phyloP scores from a whole-genome alignment of 92 coral and sea anemone species.

The Phenganax marumi region DNA sequence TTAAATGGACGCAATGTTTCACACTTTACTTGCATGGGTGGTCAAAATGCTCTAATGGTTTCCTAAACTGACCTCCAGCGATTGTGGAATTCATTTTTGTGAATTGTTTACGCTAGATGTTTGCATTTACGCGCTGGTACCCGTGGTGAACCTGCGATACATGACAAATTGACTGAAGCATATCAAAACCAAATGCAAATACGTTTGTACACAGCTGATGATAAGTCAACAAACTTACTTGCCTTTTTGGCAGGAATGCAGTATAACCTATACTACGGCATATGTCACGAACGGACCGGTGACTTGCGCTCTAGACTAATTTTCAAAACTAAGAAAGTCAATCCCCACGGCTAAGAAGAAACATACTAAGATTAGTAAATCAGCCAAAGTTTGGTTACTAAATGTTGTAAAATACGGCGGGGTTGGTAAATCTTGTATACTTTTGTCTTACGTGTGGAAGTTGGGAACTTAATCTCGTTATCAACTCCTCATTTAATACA shows the following conservation, averaged over 20 bases:
- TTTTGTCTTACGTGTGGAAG: no score
- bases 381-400: no score
- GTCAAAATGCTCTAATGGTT: neutral
- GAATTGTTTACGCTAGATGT: neutral
- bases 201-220: neutral
- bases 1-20: neutral
- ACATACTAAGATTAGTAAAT: no score
- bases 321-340: no score
- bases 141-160: neutral
- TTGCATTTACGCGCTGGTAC: neutral
- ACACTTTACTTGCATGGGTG: neutral
- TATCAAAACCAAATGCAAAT: neutral
- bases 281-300: neutral
- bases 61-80: neutral
- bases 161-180: neutral
- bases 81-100: neutral
- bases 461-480: no score
- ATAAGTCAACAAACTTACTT: neutral
- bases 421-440: no score
- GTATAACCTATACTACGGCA: no score
- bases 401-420: no score
- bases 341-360: no score
- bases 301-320: constrained; percentile 34
- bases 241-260: neutral
- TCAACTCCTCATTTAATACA: no score